Evolutionary conservation across 2,797 vertebrate genomes (phyloP).

Genomic region (Sandelia bainsii): DNA sequence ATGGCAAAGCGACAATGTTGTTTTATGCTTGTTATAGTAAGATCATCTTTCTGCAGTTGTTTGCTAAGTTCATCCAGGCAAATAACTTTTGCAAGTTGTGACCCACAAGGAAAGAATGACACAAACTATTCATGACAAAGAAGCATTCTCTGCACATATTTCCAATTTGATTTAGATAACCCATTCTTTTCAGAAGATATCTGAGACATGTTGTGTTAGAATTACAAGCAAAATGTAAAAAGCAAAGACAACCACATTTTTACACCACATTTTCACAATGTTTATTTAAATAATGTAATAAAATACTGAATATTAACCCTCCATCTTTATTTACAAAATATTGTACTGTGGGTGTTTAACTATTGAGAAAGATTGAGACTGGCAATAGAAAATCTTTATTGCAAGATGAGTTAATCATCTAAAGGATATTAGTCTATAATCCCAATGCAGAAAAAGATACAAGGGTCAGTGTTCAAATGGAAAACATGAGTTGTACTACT

Average conservation of each 20-base stretch:
- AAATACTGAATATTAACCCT: background rate
- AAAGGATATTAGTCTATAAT: background rate
- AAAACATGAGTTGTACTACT: background rate
- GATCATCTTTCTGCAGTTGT: background rate
- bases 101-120: background rate
- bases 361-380: conserved; percentile 2
- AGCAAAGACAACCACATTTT: background rate
- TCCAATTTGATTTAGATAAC: conserved; percentile 4
- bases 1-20: background rate
- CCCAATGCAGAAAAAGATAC: conserved; percentile 5
- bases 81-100: background rate
- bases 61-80: conserved; percentile 21
- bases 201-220: background rate
- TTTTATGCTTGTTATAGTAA: background rate
- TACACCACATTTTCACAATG: background rate
- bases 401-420: conserved; percentile 15
- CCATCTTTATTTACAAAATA: background rate
- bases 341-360: background rate
- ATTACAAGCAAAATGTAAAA: conserved; percentile 5
- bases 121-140: background rate
- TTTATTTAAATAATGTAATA: background rate
- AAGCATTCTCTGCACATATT: background rate
- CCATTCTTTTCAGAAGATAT: conserved; percentile 1
- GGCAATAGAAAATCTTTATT: background rate
- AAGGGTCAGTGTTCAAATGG: background rate